Evolutionary conservation across 2,113 vertebrate genomes (phyloP), one percentile per base, ranked within the genome.

Genomic region (Carlito syrichta): DNA sequence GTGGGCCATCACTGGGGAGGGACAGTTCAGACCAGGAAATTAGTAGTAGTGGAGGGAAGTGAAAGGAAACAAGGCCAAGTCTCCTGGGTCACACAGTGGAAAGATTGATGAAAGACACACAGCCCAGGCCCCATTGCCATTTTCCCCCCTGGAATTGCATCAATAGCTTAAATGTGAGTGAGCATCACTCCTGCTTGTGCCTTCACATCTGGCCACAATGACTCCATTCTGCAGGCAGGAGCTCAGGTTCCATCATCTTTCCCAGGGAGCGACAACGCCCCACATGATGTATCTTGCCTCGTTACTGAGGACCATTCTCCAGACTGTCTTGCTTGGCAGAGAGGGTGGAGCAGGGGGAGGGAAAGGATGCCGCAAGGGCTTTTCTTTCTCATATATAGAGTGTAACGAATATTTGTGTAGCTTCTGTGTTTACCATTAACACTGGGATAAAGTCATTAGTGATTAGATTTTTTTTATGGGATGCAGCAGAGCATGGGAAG

Each of bases 401-500:
- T 92, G 74, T 90, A 38, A 87, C 84, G 96, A 63, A 79, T 78
- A 93, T 76, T 73, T 66, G 94, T n/a, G 63, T 48, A 77, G 92
- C 89, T 68, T 97, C 92, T 85, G 90, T 62, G 20, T 88, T 87
- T 81, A 62, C 79, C 90, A 92, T 85, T 73, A 96, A 84, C 4
- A 50, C 83, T 45, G 32, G 45, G 89, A 86, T 54, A 88, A 87
- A 91, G 78, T 86, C 78, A 84, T 93, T 25, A 89, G 54, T 0
- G 2, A 43, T 54, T 48, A 60, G 32, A 56, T 78, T 96, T 71
- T n/a, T 88, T 93, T 89, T 96, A 56, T 5, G 58, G 92, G 69
- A 95, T 94, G 96, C 35, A 76, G 89, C 86, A 78, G 77, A 77
- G 45, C 85, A 71, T 3, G 13, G 4, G n/a, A 63, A 77, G 89